A percentile compares a stretch with the other conserved stretches of the same genome.
Evolutionary conservation across 2,888 invertebrate species (phyloP).

Genomic region (Acanthoscelides obtectus): DNA sequence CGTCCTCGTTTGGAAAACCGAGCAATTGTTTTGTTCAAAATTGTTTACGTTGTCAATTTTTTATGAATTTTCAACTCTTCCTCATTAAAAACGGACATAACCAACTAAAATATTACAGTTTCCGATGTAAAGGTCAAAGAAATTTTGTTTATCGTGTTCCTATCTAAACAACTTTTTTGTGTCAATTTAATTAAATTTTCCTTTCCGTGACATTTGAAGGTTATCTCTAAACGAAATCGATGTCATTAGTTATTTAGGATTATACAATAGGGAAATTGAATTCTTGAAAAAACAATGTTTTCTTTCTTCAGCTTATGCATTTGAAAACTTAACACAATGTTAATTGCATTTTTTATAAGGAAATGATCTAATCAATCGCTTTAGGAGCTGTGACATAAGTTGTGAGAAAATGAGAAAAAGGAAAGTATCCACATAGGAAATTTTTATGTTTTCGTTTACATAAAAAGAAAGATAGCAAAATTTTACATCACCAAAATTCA

Average conservation of each 20-base stretch:
- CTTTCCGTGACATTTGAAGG: background rate
- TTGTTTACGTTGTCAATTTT: background rate
- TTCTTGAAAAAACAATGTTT: background rate
- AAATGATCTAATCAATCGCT: background rate
- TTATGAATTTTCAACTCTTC: background rate
- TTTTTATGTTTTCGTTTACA: no score
- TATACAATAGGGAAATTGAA: background rate
- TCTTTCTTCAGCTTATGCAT: background rate
- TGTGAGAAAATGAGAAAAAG: background rate
- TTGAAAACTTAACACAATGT: background rate
- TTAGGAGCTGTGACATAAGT: background rate
- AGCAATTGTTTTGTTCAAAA: conserved; percentile 22
- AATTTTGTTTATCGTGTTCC: background rate
- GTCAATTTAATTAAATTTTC: background rate
- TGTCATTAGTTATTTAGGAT: background rate
- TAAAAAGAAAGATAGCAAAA: no score
- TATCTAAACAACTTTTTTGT: background rate
- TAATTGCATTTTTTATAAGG: background rate
- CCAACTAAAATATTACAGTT: background rate
- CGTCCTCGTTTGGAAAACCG: conserved; percentile 32
- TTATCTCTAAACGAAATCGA: background rate
- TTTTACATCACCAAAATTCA: no score
- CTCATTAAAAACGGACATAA: background rate
- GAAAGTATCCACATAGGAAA: no score
- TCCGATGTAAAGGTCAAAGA: background rate